Percentiles rank a stretch among this genome's conserved stretches.
phyloP scores from a whole-genome alignment of 2,113 vertebrate genomes.

The Prunella fulvescens region DNA sequence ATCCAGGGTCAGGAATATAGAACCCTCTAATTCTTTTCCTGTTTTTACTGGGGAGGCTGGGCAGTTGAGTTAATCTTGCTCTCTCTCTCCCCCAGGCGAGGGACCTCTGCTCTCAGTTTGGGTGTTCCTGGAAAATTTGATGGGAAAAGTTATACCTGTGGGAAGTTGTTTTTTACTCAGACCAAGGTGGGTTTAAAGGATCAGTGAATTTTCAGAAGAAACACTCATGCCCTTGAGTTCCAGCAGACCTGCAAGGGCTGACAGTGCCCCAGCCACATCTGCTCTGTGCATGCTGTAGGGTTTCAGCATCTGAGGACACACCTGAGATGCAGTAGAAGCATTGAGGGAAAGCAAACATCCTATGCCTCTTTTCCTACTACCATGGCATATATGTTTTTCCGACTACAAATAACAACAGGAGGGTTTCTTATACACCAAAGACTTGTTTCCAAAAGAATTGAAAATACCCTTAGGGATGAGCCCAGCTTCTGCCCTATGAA shows the following conservation, averaged over 20 bases:
- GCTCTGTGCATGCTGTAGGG: too few species aligned
- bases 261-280: neutral
- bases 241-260: neutral
- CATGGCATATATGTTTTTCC: neutral
- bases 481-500: neutral
- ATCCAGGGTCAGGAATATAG: neutral
- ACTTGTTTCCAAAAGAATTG: neutral
- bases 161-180: neutral
- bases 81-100: neutral
- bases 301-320: neutral
- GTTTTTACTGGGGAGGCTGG: neutral
- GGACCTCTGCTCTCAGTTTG: neutral
- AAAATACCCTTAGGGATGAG: neutral
- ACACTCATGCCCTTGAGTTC: neutral
- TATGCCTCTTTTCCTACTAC: neutral
- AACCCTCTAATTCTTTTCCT: constrained; percentile 6
- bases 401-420: neutral
- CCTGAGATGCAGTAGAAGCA: neutral
- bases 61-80: neutral
- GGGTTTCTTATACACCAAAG: neutral
- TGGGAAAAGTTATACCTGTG: neutral
- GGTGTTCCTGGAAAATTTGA: neutral
- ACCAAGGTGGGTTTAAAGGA: neutral
- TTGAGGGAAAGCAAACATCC: neutral
- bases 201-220: neutral